phyloP scores from a whole-genome alignment of 2,113 vertebrate genomes.

The Microcebus griseorufus region DNA sequence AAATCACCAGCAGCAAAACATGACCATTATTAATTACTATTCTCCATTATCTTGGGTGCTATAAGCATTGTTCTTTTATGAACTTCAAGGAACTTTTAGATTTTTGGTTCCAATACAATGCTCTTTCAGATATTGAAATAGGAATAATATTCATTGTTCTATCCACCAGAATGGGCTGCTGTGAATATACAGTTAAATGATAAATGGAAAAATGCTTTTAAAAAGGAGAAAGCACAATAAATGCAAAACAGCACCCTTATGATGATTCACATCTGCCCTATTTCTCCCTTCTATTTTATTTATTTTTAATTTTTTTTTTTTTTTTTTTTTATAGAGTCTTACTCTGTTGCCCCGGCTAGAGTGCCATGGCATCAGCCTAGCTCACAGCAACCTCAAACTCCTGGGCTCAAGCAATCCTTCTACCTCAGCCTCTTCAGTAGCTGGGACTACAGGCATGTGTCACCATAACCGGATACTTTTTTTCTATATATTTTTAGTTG shows the following conservation, averaged over 20 bases:
- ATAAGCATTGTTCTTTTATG: slow-evolving; percentile 25
- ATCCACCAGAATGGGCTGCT: background rate
- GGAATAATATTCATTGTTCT: slow-evolving; percentile 1
- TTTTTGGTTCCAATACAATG: slow-evolving; percentile 34
- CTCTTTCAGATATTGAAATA: slow-evolving; percentile 23
- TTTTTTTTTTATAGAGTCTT: too few relatives aligned
- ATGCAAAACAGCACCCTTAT: background rate
- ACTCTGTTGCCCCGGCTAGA: too few relatives aligned
- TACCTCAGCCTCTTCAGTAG: too few relatives aligned
- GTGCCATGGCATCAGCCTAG: too few relatives aligned
- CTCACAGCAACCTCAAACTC: too few relatives aligned
- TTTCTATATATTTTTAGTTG: too few relatives aligned
- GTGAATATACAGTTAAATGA: slow-evolving; percentile 26
- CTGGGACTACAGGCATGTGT: too few relatives aligned
- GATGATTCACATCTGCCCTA: background rate
- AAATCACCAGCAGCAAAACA: slow-evolving; percentile 28
- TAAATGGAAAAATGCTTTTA: slow-evolving; percentile 26
- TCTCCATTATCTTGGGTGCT: background rate
- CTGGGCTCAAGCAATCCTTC: too few relatives aligned
- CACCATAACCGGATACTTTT: too few relatives aligned
- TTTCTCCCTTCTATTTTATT: background rate
- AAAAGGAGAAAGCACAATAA: slow-evolving; percentile 53
- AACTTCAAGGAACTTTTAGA: slow-evolving; percentile 27
- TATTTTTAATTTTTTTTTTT: too few relatives aligned
- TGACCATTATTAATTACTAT: slow-evolving; percentile 4